Base-by-base conservation (phyloP, 2,113 vertebrate genomes). In the Chaetodon auriga region DNA sequence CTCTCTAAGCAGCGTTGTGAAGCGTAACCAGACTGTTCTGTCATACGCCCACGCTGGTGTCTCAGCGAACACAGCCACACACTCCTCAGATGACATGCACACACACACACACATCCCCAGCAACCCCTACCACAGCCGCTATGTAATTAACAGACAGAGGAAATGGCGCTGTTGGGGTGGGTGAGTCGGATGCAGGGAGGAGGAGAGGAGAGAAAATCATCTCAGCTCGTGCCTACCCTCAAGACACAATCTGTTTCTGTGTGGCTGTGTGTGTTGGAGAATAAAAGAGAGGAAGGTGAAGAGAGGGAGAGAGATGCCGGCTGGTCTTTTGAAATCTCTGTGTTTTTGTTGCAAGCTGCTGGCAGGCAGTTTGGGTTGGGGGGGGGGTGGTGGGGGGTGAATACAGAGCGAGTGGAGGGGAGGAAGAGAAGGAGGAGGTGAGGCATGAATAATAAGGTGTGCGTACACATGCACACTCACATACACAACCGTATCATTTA, bases 91-190 rank as follows among this genome's bases (percentile, higher is more conserved):
- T 89, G 82, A 90, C 77, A 84, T 46, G 63, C 23, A n/a, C 13
- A n/a, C 64, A 21, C 69, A 72, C 63, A 78, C 81, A 78, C 86
- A 77, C 80, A 90, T 68, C 74, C 71, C 83, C 68, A 81, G 85
- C 81, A 72, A 87, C 86, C 89, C 73, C 77, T 49, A 77, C 87
- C 88, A 85, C 81, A 90, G 87, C 85, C 75, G 60, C 90, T 85
- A 75, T 93, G 90, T 88, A 93, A 92, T 93, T 94, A 93, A 94
- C 91, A 92, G 90, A 90, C 87, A 87, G 91, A 91, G 90, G 91
- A 92, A 94, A 92, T 91, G 87, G 91, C 80, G 86, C 89, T 90
- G 90, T 76, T 75, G 85, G 85, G 87, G 87, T 89, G 88, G 82
- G 75, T 87, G 82, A 90, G 87, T 91, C 48, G 68, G 86, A 89